These are phyloP conservation scores for Callipepla squamata DNA, from an alignment of 2,113 vertebrate genomes.

Conservation along the genomic window DNA sequence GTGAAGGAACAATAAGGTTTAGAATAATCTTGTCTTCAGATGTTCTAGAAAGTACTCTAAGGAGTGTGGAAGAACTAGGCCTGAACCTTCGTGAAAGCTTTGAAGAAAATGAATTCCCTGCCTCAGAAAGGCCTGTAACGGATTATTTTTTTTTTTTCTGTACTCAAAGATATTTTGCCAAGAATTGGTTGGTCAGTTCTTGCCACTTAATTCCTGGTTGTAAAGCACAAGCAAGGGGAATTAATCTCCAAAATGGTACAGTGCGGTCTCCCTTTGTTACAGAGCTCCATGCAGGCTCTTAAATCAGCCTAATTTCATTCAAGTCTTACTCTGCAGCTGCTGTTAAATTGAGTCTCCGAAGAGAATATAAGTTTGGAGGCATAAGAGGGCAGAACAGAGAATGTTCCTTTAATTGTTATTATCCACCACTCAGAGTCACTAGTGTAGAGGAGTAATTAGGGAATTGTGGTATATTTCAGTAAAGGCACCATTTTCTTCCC, in stretches of 20 bases:
- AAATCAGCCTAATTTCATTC: conserved; percentile 54
- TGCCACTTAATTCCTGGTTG: neutral
- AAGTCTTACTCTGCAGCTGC: conserved; percentile 35
- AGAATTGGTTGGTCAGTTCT: neutral
- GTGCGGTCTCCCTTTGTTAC: neutral
- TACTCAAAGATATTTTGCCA: neutral
- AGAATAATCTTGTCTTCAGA: neutral
- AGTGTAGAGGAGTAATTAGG: conserved; percentile 49
- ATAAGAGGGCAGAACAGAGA: conserved; percentile 45
- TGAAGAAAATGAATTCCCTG: neutral
- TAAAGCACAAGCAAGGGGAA: neutral
- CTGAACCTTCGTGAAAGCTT: neutral
- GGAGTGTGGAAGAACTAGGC: neutral
- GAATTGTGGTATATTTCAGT: conserved; percentile 26
- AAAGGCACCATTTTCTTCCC: neutral
- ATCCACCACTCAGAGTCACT: conserved; percentile 22
- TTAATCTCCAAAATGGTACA: neutral
- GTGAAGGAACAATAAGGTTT: neutral
- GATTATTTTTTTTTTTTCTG: neutral
- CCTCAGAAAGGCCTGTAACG: neutral
- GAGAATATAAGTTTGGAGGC: conserved; percentile 33
- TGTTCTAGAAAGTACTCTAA: neutral
- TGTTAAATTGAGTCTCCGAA: conserved; percentile 44
- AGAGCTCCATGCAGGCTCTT: neutral
- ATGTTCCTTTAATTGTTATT: conserved; percentile 58